Evolutionary conservation across 2,888 invertebrate species (phyloP).

Genomic region (Hybos culiciformis): DNA sequence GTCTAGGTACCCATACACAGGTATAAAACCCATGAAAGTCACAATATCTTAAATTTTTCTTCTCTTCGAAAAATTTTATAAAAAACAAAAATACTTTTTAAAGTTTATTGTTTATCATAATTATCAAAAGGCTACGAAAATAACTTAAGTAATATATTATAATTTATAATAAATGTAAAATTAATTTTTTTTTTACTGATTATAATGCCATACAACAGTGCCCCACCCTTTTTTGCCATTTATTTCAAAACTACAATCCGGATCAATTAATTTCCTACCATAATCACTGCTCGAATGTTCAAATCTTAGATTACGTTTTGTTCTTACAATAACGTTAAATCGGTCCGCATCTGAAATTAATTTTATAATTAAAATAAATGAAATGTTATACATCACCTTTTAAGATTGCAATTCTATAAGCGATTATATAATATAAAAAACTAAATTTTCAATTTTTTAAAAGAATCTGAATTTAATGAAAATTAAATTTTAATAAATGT

Average conservation of each 20-base stretch:
- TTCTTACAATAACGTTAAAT: slow-evolving; percentile 41
- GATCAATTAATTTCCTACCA: slow-evolving; percentile 45
- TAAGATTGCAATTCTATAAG: not conserved
- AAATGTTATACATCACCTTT: not conserved
- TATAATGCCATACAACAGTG: slow-evolving; percentile 51
- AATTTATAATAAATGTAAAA: too few relatives aligned
- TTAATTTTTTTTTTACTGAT: too few relatives aligned
- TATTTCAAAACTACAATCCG: slow-evolving; percentile 43
- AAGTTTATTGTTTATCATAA: too few relatives aligned
- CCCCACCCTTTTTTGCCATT: slow-evolving; percentile 51
- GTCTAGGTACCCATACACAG: too few relatives aligned
- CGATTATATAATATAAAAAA: not conserved
- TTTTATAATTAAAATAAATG: not conserved
- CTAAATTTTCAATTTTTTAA: not conserved
- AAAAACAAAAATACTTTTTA: too few relatives aligned
- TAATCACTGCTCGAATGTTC: slow-evolving; percentile 47
- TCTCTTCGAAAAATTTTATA: too few relatives aligned
- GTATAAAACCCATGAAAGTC: too few relatives aligned
- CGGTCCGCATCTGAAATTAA: slow-evolving; percentile 35
- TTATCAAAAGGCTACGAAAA: too few relatives aligned
- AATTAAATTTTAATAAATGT: slow-evolving; percentile 2
- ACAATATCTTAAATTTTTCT: too few relatives aligned
- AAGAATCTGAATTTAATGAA: not conserved
- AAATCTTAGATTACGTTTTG: slow-evolving; percentile 40
- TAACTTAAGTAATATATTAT: too few relatives aligned